Evolutionary conservation across 2,113 vertebrate species (phyloP), one percentile per base, ranked within the genome.

Genomic region (Siniperca chuatsi): DNA sequence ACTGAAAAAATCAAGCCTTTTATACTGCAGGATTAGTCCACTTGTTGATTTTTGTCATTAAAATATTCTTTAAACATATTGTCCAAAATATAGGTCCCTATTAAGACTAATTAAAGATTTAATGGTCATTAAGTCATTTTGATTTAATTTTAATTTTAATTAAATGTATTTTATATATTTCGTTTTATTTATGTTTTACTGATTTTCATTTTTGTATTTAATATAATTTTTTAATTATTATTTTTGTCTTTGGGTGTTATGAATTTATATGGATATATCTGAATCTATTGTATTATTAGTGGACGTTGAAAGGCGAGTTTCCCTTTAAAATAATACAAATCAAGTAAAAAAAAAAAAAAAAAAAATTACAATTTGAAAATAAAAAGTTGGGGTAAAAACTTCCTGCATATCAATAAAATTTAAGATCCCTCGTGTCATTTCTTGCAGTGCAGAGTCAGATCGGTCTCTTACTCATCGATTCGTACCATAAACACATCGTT

Each of bases 381-480:
- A 44, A 44, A 44, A 44, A 2, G 10, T 9, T 44, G 9, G 23
- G 10, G 0, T 61, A 33, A 61, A 33, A 61, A 61, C 25, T 6
- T 61, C 6, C 58, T 4, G 1, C 2, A 3, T 3, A 1, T 21
- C 15, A 23, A 1, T 8, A 6, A 13, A 10, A n/a, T 4, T 1
- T 16, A 1, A 33, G 6, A 0, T 2, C 20, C 6, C 15, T 20
- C 29, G 58, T 4, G 10, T 71, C 37, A 81, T 44, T 18, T 89
- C 61, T 87, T 83, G 2, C 61, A 79, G 80, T 18, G 78, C 44
- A 2, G 7, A 8, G 0, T 21, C 35, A 77, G 6, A 1, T 48
- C 52, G 88, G 65, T 75, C 23, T 69, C 81, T 86, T 78, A 87
- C 33, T 94, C 90, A 92, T 81, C 85, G 46, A 48, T 80, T 21